A percentile compares a stretch with the other conserved stretches of the same genome.
phyloP scores from a whole-genome alignment of 92 coral and sea anemone species.

The Zoanthus sociatus region DNA sequence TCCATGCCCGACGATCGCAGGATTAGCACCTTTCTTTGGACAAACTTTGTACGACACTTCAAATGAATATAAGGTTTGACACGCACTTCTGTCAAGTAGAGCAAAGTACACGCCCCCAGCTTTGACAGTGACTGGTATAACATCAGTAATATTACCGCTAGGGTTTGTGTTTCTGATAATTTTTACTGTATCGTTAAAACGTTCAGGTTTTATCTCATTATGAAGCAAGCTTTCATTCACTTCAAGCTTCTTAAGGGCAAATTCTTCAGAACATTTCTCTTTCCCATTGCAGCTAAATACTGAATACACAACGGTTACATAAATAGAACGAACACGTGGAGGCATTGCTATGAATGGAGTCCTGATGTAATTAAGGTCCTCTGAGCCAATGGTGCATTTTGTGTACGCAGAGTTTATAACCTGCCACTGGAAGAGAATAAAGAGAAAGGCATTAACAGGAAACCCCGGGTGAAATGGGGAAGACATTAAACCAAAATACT shows the following conservation, averaged over 20 bases:
- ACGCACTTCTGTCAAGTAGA: neutral
- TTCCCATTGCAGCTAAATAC: neutral
- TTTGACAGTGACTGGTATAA: neutral
- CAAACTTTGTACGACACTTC: neutral
- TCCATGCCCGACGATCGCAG: no score
- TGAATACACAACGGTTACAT: neutral
- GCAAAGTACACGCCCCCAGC: neutral
- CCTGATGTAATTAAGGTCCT: neutral
- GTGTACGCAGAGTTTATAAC: neutral
- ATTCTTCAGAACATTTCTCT: neutral
- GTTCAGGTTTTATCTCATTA: neutral
- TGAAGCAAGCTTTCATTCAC: neutral
- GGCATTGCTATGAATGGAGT: neutral
- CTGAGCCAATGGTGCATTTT: conserved; percentile 1
- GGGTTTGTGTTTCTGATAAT: neutral
- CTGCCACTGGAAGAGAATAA: neutral
- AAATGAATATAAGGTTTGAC: neutral
- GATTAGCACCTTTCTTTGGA: neutral
- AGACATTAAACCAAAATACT: no score
- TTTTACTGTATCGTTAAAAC: neutral
- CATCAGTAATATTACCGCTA: neutral
- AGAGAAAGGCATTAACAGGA: no score
- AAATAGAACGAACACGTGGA: neutral
- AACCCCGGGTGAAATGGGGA: no score
- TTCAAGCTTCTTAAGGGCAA: conserved; percentile 5